Evolutionary conservation across 1,140 invertebrate genomes (phyloP), one percentile per base, ranked within the genome.

Genomic region (Doryteuthis pealeii): DNA sequence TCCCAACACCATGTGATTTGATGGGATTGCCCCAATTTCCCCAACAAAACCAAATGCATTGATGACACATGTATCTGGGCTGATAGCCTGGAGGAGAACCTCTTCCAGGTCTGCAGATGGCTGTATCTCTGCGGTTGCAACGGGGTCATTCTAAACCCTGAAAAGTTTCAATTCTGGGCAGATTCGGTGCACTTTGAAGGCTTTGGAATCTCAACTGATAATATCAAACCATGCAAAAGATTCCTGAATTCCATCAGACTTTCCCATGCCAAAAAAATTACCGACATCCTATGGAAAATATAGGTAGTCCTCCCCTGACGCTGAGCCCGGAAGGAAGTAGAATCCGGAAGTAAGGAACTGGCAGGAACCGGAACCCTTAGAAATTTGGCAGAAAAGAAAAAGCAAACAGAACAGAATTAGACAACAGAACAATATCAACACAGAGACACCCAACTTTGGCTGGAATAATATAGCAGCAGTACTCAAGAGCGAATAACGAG

Each of bases 171-270:
- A 8, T 80, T 85, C 49, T 78, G 74, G 22, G 35, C 77, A 76
- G 43, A 73, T n/a, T 72, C 14, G 0, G 78, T 84, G 1, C 76
- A 82, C n/a, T 86, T 80, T 77, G 81, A 76, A 0, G 80, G 82
- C 28, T 75, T 78, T 62, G 76, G 58, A 69, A 80, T 83, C 70
- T 76, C 78, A 4, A 26, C 65, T 14, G 74, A 75, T 4, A 72
- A 76, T 18, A 69, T 81, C 28, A 72, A 70, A 66, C 77, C 79
- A 6, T 75, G 79, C 45, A 30, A 66, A 8, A 75, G 74, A 35
- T 80, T 70, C 40, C 58, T 80, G 2, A 66, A 78, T n/a, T 72
- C 74, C 18, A 79, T 77, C 28, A 0, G 71, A 80, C 62, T 80
- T 78, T 45, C 73, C 74, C 18, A 75, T 67, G 54, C 80, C 78